Base-by-base conservation (phyloP, 2,888 invertebrate species). In the Tinea trinotella region DNA sequence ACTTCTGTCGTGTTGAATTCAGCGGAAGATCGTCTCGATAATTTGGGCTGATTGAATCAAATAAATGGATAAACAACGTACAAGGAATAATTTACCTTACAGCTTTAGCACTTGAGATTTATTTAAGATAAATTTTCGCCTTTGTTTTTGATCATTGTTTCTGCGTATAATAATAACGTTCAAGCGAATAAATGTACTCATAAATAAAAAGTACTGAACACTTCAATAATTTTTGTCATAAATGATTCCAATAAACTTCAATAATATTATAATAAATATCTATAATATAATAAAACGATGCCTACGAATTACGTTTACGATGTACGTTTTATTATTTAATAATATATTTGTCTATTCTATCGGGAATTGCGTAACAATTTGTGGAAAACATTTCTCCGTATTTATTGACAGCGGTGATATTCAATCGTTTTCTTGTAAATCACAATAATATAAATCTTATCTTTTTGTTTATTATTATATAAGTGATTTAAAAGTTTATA, bases 1-100 rank as follows among this genome's bases (percentile, higher is more conserved):
- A 24, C 46, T 19, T 46, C 19, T 46, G 18, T 46, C 46, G 17
- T 46, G 46, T 46, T 46, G 19, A 10, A 46, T 46, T 46, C 19
- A 46, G 46, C 9, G 19, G 18, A 19, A 10, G 19, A 18, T 46
- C 18, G 46, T 3, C 19, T 46, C 19, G 19, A 46, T 19, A 19
- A 46, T 18, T 46, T 46, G 9, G 46, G 1, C 18, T 19, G 19
- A 46, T 46, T 46, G 17, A 46, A 46, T 19, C 19, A 18, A 19
- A 19, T 46, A 17, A 17, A 46, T 18, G 19, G 19, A 19, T 46
- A 46, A 40, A 40, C 40, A 13, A 40, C 7, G 40, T 13, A 15
- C 13, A 3, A 40, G 2, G 10, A 40, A 40, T 30, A 30, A 30
- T 22, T 22, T 22, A 22, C 22, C 30, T 30, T 30, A 7, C 7